Conservation (phyloP, 2,888 invertebrate genomes). For the Calameuta idolon region DNA sequence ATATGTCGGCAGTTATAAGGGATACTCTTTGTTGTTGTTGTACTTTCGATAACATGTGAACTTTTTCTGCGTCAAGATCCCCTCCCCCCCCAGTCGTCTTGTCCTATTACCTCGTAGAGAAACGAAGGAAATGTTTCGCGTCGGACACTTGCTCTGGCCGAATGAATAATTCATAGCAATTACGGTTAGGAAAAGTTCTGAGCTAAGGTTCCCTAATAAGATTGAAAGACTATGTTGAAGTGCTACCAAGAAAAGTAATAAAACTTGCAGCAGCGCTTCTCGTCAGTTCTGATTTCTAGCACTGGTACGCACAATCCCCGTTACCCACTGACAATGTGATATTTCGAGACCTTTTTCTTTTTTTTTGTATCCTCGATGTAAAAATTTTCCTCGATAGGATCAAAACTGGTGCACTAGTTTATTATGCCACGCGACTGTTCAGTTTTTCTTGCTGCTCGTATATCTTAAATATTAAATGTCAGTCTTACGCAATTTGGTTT, state of each 20-base stretch:
- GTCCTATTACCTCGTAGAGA: background rate
- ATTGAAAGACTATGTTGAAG: background rate
- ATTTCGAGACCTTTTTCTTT: background rate
- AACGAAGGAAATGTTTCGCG: background rate
- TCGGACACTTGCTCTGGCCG: background rate
- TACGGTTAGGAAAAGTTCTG: background rate
- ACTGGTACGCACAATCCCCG: background rate
- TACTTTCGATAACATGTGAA: background rate
- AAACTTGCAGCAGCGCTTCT: background rate
- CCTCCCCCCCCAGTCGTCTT: too few relatives aligned
- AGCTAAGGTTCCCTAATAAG: background rate
- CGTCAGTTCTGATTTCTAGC: background rate
- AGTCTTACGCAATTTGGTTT: background rate
- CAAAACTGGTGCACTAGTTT: background rate
- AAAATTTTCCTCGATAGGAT: background rate
- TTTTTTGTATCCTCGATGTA: background rate
- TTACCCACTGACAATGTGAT: background rate
- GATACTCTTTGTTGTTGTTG: background rate
- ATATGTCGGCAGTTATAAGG: background rate
- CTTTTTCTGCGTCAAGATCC: background rate
- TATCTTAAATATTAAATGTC: background rate
- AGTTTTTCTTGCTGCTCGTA: background rate
- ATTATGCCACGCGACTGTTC: background rate
- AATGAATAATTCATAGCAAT: background rate
- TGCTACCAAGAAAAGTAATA: background rate